phyloP scores from a whole-genome alignment of 2,888 invertebrate genomes.

The Agonum fuliginosum region DNA sequence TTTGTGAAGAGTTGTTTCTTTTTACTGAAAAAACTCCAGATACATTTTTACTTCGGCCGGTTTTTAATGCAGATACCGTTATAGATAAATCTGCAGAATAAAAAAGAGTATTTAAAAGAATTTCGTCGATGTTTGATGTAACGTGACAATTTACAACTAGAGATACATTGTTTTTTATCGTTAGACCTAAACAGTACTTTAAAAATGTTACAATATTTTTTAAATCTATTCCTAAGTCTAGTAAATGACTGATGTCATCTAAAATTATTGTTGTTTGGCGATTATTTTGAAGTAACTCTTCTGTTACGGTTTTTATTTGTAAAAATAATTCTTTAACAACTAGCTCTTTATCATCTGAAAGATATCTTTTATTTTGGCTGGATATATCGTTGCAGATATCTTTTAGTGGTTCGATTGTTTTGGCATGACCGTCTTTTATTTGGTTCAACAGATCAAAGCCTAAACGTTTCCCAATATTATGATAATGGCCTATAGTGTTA shows the following conservation, averaged over 20 bases:
- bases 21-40: conserved; percentile 80
- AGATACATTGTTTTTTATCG: conserved; percentile 70
- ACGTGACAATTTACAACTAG: conserved; percentile 78
- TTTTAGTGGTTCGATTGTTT: conserved; percentile 75
- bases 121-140: conserved; percentile 76
- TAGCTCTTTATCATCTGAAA: conserved; percentile 67
- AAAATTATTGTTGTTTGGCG: conserved; percentile 74
- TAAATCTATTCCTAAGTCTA: conserved; percentile 78
- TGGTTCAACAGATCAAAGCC: conserved; percentile 81
- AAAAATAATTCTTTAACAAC: conserved; percentile 71
- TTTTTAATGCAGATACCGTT: conserved; percentile 80
- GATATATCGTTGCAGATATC: conserved; percentile 72
- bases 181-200: conserved; percentile 72
- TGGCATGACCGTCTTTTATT: conserved; percentile 73
- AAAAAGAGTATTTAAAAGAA: conserved; percentile 77
- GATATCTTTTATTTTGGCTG: conserved; percentile 1
- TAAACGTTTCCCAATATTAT: conserved; percentile 83
- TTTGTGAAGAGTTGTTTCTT: conserved; percentile 65
- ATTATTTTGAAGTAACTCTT: conserved; percentile 66
- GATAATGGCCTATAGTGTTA: conserved; percentile 83
- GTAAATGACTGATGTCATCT: conserved; percentile 84
- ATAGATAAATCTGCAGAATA: conserved; percentile 80
- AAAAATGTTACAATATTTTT: conserved; percentile 75
- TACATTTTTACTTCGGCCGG: conserved; percentile 83
- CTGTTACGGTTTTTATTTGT: conserved; percentile 72